Conservation (phyloP, 2,888 invertebrate species). For the Nymphalis urticae region DNA sequence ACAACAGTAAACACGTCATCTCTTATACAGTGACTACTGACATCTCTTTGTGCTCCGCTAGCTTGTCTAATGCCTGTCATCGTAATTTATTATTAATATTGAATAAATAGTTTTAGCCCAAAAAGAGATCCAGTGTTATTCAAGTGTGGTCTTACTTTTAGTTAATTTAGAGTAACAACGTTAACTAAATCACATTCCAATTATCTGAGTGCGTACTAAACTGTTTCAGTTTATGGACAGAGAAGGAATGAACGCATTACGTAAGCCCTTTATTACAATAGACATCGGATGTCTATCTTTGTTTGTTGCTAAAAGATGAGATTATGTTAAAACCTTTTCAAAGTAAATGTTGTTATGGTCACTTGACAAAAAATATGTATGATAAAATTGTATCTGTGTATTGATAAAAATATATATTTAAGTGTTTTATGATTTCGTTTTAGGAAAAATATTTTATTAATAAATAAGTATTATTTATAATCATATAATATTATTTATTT, state of each 20-base stretch:
- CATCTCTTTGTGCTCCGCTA: neutral
- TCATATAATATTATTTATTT: no score
- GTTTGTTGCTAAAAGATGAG: constrained; percentile 30
- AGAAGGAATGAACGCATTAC: constrained; percentile 31
- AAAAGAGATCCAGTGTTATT: constrained; percentile 3
- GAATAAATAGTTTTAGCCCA: no score
- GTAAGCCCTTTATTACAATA: constrained; percentile 32
- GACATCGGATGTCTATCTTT: constrained; percentile 34
- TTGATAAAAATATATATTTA: no score
- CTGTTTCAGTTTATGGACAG: constrained; percentile 30
- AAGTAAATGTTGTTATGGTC: neutral
- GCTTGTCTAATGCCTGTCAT: no score
- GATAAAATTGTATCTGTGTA: no score
- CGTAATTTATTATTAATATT: no score
- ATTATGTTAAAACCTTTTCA: constrained; percentile 23
- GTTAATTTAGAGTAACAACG: constrained; percentile 29
- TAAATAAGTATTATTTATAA: no score
- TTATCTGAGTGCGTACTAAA: constrained; percentile 36
- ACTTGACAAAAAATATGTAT: neutral
- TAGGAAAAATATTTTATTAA: no score
- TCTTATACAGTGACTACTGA: constrained; percentile 10
- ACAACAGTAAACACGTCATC: no score
- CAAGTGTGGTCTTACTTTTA: constrained; percentile 17
- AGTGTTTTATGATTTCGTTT: no score
- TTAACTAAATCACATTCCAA: constrained; percentile 33